A percentile compares a stretch with the other conserved stretches of the same genome.
These are phyloP conservation scores for Eupithecia centaureata DNA, from an alignment of 2,888 invertebrate genomes.

Conservation along the genomic window DNA sequence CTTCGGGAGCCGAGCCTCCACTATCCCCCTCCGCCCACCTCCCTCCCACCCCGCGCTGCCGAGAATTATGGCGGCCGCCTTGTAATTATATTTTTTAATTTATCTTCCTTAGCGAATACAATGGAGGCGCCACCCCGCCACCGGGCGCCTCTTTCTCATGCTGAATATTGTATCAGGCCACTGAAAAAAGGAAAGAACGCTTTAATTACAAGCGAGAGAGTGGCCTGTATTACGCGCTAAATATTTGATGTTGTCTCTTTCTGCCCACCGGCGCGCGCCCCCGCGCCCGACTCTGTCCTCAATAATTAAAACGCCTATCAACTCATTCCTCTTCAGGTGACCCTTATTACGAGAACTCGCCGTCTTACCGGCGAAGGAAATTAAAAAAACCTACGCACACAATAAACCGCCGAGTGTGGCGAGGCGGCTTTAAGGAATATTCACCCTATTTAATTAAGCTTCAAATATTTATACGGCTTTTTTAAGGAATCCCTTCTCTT, in stretches of 20 bases:
- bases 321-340: constrained; percentile 79
- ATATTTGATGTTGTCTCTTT: constrained; percentile 83
- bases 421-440: constrained; percentile 35
- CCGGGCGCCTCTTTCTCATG: constrained; percentile 83
- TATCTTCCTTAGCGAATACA: constrained; percentile 87
- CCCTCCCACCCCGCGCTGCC: constrained; percentile 78
- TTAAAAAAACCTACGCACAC: constrained; percentile 58
- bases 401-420: constrained; percentile 46
- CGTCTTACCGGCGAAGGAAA: constrained; percentile 37
- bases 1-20: constrained; percentile 82
- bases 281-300: constrained; percentile 59
- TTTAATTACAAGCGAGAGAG: constrained; percentile 84
- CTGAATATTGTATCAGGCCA: constrained; percentile 84
- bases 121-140: constrained; percentile 84
- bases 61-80: constrained; percentile 86
- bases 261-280: constrained; percentile 51
- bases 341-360: constrained; percentile 61
- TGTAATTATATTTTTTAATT: constrained; percentile 89
- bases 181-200: constrained; percentile 84
- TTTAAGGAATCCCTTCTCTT: constrained; percentile 17
- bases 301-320: constrained; percentile 83
- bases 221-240: constrained; percentile 80
- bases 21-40: constrained; percentile 70
- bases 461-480: constrained; percentile 31
- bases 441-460: constrained; percentile 40